A percentile compares a stretch with the other conserved stretches of the same genome.
These are phyloP conservation scores for Ia io DNA, from an alignment of 2,113 vertebrate genomes.

Conservation along the genomic window DNA sequence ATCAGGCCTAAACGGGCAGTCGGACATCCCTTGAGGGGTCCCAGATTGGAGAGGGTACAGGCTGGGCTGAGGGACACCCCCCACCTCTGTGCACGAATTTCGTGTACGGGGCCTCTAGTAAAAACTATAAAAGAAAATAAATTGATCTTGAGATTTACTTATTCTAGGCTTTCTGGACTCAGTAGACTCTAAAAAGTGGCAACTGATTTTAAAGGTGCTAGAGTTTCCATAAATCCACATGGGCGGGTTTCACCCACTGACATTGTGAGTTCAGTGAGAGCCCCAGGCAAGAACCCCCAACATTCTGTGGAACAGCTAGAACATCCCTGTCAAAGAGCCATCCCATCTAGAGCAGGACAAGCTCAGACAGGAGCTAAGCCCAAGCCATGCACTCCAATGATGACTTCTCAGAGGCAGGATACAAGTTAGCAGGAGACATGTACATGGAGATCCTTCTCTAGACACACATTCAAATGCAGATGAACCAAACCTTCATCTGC, in stretches of 20 bases:
- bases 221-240: background rate
- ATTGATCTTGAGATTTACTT: background rate
- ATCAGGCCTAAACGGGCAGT: no score
- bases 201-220: background rate
- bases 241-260: background rate
- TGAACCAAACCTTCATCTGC: background rate
- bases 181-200: background rate
- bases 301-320: background rate
- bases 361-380: background rate
- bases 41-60: no score
- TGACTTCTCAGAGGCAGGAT: background rate
- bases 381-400: rapidly evolving
- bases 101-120: no score
- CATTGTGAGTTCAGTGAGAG: background rate
- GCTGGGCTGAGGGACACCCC: no score
- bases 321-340: background rate
- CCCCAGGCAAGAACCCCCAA: background rate
- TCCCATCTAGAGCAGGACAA: background rate
- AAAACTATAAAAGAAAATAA: conserved; percentile 19
- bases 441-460: background rate
- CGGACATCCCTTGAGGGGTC: no score
- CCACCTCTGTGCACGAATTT: no score
- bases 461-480: background rate
- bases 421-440: background rate
- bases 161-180: background rate